Conservation (phyloP, 2,113 vertebrate species). For the Carettochelys insculpta region DNA sequence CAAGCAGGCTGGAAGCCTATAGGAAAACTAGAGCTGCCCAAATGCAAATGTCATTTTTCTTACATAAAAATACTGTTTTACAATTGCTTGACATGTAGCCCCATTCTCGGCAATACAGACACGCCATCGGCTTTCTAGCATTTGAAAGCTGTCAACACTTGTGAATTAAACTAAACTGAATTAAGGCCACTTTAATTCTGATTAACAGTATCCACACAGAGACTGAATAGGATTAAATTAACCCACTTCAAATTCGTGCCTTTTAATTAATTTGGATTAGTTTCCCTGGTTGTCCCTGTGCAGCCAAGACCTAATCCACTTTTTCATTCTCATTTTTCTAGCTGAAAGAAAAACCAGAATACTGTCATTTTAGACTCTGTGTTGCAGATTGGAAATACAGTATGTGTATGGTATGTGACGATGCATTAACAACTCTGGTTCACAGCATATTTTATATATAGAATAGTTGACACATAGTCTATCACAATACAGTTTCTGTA, state of each 20-base stretch:
- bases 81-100: constrained; percentile 33
- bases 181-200: background rate
- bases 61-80: constrained; percentile 51
- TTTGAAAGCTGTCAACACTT: constrained; percentile 65
- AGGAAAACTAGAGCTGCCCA: constrained; percentile 37
- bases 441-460: constrained; percentile 47
- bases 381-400: background rate
- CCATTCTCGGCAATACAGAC: constrained; percentile 22
- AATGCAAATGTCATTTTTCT: constrained; percentile 49
- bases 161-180: background rate
- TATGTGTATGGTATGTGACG: constrained; percentile 42
- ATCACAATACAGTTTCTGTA: constrained; percentile 43
- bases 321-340: background rate
- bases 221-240: background rate
- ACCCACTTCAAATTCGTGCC: background rate
- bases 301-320: background rate
- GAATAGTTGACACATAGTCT: constrained; percentile 38
- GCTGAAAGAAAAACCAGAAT: constrained; percentile 16
- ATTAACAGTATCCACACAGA: background rate
- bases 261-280: background rate
- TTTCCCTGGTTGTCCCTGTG: background rate
- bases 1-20: constrained; percentile 44
- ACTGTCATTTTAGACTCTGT: constrained; percentile 23
- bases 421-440: constrained; percentile 42
- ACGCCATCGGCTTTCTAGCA: constrained; percentile 37